Evolutionary conservation across 2,113 vertebrate species (phyloP), one percentile per base, ranked within the genome.

Genomic region (Promerops cafer): DNA sequence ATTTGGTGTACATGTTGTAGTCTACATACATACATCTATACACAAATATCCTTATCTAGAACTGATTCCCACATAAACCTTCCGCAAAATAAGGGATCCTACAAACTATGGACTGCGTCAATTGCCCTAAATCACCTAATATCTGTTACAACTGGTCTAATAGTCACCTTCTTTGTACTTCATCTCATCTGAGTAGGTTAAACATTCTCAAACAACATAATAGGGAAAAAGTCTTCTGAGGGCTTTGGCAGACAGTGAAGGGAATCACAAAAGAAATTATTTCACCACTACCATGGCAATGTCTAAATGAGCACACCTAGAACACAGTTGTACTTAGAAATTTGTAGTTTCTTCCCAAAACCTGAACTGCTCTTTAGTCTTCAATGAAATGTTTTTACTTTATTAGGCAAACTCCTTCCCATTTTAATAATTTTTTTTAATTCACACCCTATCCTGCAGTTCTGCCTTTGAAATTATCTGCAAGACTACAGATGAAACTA

Each of bases 1-100:
- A n/a, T 50, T 42, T 45, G 27, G 1, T 72, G 7, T 13, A 39
- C 0, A 0, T 21, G 14, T 20, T 42, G n/a, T 24, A 82, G 42
- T 45, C 17, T 83, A 24, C 11, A 19, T 24, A 28, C 6, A 33
- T 31, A 8, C 3, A 44, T 16, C 23, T 23, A 4, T 42, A 42
- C 11, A 8, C 40, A 52, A 30, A 3, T 53, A 70, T 44, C 5
- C 15, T 50, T 77, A 22, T 31, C 28, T 50, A 59, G 56, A 83
- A 66, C 10, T 40, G 31, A 61, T 82, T 75, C 15, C 18, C 15
- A 16, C 0, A 0, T 40, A 66, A 68, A 28, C 7, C 45, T 83
- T n/a, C 22, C 9, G 22, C 10, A 39, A 33, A 86, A 47, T 64
- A 80, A 72, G 11, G 18, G 9, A 39, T 56, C 10, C 13, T 77